phyloP scores from a whole-genome alignment of 35 echinoderm and acorn worm genomes.

The Apostichopus japonicus region DNA sequence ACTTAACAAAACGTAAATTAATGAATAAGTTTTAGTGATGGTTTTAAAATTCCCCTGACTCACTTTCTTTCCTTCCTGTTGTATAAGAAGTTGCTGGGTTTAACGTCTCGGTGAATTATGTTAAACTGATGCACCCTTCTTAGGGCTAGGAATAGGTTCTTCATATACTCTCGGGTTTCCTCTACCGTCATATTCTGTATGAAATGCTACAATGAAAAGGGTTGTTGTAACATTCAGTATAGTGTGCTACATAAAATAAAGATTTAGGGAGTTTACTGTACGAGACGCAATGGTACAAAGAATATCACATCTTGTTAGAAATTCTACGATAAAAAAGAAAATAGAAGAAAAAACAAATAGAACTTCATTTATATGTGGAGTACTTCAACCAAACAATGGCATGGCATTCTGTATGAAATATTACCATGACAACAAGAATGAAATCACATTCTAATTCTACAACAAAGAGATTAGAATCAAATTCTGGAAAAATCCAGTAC shows the following conservation, averaged over 20 bases:
- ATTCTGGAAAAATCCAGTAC: background rate
- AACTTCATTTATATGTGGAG: background rate
- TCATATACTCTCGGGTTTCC: slow-evolving; percentile 89
- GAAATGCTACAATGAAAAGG: slow-evolving; percentile 68
- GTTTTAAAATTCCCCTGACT: background rate
- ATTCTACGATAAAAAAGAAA: too few relatives aligned
- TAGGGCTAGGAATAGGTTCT: slow-evolving; percentile 77
- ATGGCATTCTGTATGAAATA: background rate
- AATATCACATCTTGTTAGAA: too few relatives aligned
- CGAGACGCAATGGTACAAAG: too few relatives aligned
- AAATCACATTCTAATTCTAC: background rate
- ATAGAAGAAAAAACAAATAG: too few relatives aligned
- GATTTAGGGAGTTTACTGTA: too few relatives aligned
- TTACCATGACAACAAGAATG: background rate
- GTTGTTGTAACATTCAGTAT: background rate
- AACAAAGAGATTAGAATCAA: background rate
- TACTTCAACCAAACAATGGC: background rate
- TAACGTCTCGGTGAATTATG: slow-evolving; percentile 91
- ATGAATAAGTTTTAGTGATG: too few relatives aligned
- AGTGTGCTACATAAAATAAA: too few relatives aligned
- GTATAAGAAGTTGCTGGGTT: slow-evolving; percentile 97
- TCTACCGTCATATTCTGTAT: slow-evolving; percentile 55
- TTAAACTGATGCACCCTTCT: slow-evolving; percentile 85
- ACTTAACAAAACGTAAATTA: too few relatives aligned
- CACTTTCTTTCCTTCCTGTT: slow-evolving; percentile 80